phyloP scores from a whole-genome alignment of 2,888 invertebrate genomes.

The Notodromas monacha region DNA sequence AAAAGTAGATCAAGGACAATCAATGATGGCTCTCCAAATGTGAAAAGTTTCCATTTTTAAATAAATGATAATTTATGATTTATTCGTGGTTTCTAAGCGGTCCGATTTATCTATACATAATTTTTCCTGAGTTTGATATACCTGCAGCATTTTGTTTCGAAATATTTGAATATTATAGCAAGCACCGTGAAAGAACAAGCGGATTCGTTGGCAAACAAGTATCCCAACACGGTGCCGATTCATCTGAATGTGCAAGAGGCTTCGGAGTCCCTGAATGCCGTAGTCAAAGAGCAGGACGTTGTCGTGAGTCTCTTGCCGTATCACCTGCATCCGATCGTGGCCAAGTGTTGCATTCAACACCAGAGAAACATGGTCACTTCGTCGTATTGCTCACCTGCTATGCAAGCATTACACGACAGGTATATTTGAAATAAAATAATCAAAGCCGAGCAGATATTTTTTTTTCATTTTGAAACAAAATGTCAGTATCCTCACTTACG shows the following conservation, averaged over 20 bases:
- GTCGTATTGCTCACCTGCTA: conserved; percentile 59
- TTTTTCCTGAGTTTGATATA: too few relatives aligned
- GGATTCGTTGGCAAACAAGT: conserved; percentile 40
- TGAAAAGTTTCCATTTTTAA: too few relatives aligned
- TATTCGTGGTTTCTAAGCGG: conserved; percentile 6
- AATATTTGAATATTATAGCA: conserved; percentile 23
- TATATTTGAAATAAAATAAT: too few relatives aligned
- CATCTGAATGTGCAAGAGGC: conserved; percentile 46
- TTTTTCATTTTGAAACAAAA: too few relatives aligned
- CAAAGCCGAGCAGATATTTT: too few relatives aligned
- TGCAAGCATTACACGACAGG: conserved; percentile 40
- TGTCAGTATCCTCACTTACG: too few relatives aligned
- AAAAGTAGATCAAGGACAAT: too few relatives aligned
- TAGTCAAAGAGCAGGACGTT: conserved; percentile 37
- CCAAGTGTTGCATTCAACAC: conserved; percentile 50
- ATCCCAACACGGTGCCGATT: conserved; percentile 40
- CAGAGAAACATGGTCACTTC: conserved; percentile 81
- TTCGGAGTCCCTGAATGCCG: conserved; percentile 28
- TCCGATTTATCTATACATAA: conserved; percentile 1
- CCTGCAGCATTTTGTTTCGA: too few relatives aligned
- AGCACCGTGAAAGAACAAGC: conserved; percentile 61
- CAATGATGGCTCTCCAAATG: too few relatives aligned
- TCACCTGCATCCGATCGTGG: conserved; percentile 46
- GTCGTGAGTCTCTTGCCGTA: conserved; percentile 71
- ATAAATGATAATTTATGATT: background rate